Percentiles rank a stretch among this genome's conserved stretches.
Conservation (phyloP, 2,113 vertebrate genomes). For the Thalassarche chlororhynchos region DNA sequence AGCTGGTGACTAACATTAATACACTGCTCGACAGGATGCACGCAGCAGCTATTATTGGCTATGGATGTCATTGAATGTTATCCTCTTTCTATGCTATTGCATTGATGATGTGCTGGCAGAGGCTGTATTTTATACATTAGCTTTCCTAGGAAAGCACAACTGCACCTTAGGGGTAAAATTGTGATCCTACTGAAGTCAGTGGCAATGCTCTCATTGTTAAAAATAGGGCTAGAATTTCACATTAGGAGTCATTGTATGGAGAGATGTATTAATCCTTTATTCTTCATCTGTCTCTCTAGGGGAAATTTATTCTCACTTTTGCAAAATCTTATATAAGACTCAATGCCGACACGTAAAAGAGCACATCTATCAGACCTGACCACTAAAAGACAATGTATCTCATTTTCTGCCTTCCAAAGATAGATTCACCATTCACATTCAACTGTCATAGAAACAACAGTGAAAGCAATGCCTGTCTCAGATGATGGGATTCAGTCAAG, state of each 20-base stretch:
- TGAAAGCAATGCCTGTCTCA: not conserved
- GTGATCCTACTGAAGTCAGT: not conserved
- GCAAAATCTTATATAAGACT: not conserved
- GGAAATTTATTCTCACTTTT: conserved; percentile 23
- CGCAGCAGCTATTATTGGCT: not conserved
- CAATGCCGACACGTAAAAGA: not conserved
- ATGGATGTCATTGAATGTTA: not conserved
- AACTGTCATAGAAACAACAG: not conserved
- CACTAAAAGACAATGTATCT: conserved; percentile 27
- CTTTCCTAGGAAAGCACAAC: conserved; percentile 1
- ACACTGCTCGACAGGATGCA: not conserved
- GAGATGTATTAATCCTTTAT: not conserved
- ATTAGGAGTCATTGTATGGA: not conserved
- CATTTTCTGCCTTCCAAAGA: conserved; percentile 17
- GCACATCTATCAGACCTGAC: not conserved
- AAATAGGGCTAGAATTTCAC: conserved; percentile 29
- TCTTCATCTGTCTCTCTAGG: not conserved
- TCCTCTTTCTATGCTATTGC: not conserved
- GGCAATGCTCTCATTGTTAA: not conserved
- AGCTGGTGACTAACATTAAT: conserved; percentile 7
- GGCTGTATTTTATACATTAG: not conserved
- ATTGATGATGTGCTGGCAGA: conserved; percentile 18
- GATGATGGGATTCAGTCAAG: not conserved
- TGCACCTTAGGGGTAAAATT: conserved; percentile 8
- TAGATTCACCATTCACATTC: not conserved